phyloP scores from a whole-genome alignment of 2,797 vertebrate genomes.

The Sebastes flavidus region DNA sequence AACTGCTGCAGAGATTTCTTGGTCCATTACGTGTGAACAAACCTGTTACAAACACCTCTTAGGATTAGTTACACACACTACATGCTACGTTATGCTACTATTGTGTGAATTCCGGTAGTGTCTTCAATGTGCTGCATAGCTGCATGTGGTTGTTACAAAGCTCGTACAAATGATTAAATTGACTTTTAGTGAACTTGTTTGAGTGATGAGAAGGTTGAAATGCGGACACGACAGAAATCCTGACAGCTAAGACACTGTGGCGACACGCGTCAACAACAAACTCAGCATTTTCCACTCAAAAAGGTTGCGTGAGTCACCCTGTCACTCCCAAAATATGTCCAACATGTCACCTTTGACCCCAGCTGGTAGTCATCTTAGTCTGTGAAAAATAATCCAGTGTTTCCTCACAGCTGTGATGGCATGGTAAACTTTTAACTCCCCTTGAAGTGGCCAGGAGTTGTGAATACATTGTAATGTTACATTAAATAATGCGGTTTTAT shows the following conservation, averaged over 20 bases:
- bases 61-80: neutral
- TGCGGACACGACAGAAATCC: neutral
- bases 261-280: neutral
- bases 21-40: too few relatives aligned
- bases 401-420: neutral
- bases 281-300: constrained; percentile 24
- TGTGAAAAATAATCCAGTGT: constrained; percentile 42
- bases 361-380: constrained; percentile 22
- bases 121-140: neutral
- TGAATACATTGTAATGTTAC: neutral
- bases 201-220: neutral
- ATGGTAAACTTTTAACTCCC: neutral
- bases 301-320: neutral
- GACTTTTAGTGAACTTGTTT: neutral
- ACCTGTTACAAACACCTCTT: neutral
- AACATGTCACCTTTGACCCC: constrained; percentile 46
- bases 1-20: neutral
- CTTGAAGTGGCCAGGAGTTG: neutral
- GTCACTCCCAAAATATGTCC: constrained; percentile 21
- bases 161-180: neutral
- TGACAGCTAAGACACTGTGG: neutral
- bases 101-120: neutral
- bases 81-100: neutral
- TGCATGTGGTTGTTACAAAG: neutral
- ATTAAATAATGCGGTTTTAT: neutral